phyloP scores from a whole-genome alignment of 2,888 invertebrate genomes.

The Hermodice carunculata region DNA sequence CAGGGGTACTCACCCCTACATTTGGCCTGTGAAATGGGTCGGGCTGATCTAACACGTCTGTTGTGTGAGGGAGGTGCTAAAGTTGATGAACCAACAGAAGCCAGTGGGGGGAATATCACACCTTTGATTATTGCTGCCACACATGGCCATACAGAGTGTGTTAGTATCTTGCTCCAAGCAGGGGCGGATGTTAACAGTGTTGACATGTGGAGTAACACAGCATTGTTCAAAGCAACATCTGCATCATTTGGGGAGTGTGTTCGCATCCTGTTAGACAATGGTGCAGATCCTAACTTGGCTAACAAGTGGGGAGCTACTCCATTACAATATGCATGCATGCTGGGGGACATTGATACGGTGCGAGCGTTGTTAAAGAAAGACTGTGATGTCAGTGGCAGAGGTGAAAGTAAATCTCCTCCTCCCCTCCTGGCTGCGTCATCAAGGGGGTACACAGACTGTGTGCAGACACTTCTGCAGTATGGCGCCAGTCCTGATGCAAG shows the following conservation, averaged over 20 bases:
- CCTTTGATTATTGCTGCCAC: constrained; percentile 30
- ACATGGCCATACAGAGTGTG: constrained; percentile 15
- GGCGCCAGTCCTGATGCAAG: no score
- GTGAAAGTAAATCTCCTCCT: constrained; percentile 1
- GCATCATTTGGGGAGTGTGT: constrained; percentile 80
- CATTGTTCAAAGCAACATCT: constrained; percentile 29
- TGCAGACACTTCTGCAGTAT: constrained; percentile 9
- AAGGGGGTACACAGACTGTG: constrained; percentile 16
- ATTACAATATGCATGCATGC: constrained; percentile 28
- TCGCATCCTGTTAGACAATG: constrained; percentile 80
- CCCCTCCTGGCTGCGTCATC: constrained; percentile 13
- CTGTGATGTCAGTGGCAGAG: constrained; percentile 6
- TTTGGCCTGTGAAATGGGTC: constrained; percentile 18
- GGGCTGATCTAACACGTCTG: constrained; percentile 2
- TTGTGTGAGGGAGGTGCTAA: constrained; percentile 20
- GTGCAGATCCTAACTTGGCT: constrained; percentile 85
- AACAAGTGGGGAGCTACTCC: constrained; percentile 35
- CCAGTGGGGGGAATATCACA: constrained; percentile 7
- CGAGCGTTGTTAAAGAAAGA: constrained; percentile 5
- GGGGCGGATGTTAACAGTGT: constrained; percentile 23
- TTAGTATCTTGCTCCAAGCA: constrained; percentile 14
- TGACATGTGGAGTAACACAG: constrained; percentile 30
- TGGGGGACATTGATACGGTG: constrained; percentile 24
- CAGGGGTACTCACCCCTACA: constrained; percentile 17
- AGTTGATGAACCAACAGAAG: not conserved